Percentiles rank a stretch among this genome's conserved stretches.
Evolutionary conservation across 2,888 invertebrate species (phyloP).

Genomic region (Tineola bisselliella): DNA sequence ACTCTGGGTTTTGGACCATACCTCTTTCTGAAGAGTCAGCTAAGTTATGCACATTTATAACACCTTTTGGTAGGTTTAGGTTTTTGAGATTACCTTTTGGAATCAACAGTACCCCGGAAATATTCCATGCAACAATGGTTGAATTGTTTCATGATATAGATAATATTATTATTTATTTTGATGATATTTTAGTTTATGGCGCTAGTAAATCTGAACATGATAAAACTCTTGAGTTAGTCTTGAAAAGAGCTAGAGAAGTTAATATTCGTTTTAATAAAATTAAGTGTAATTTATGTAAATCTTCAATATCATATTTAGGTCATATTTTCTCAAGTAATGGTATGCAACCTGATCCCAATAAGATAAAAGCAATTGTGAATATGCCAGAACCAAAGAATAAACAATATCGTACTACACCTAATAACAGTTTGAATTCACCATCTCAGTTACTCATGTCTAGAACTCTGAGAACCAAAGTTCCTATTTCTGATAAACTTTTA

Average conservation of each 20-base stretch:
- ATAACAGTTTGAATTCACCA: neutral
- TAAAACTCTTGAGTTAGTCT: neutral
- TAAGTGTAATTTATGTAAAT: conserved; percentile 16
- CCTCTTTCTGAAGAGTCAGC: conserved; percentile 16
- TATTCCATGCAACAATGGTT: conserved; percentile 19
- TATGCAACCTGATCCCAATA: conserved; percentile 15
- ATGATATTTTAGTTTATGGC: conserved; percentile 20
- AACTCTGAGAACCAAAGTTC: neutral
- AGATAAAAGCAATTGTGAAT: conserved; percentile 18
- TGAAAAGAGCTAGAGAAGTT: conserved; percentile 16
- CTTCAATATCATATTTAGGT: conserved; percentile 18
- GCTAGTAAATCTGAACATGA: conserved; percentile 14
- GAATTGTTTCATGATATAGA: conserved; percentile 18
- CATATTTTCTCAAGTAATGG: conserved; percentile 19
- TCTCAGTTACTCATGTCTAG: neutral
- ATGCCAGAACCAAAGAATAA: conserved; percentile 18
- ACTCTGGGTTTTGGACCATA: conserved; percentile 20
- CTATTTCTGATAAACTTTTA: neutral
- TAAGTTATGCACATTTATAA: conserved; percentile 20
- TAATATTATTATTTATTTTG: conserved; percentile 18
- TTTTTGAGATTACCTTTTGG: conserved; percentile 18
- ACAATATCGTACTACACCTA: neutral
- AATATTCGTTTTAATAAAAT: conserved; percentile 20
- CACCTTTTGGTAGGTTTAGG: conserved; percentile 19
- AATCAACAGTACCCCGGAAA: conserved; percentile 19